Evolutionary conservation across 2,888 invertebrate genomes (phyloP), one percentile per base, ranked within the genome.

Genomic region (Drosophila anomalata): DNA sequence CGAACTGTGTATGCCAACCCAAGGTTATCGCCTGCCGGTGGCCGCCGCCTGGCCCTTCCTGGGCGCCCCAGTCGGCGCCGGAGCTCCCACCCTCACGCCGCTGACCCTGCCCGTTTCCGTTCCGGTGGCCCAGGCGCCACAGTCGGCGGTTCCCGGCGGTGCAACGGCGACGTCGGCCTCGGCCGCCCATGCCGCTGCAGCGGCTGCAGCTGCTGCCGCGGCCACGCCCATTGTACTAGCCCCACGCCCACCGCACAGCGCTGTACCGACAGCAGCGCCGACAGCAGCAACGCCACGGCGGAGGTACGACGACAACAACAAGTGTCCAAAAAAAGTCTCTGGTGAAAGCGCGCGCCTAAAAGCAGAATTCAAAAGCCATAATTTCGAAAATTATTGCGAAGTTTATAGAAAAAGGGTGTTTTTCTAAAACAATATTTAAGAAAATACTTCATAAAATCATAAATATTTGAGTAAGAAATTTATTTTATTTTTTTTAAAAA

Each of bases 21-120:
- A 90, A 95, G 95, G 95, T 93, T 95, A 95, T 93, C 95, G 95
- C 92, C 94, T 95, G 93, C 95, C 95, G 91, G 94, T 95, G 93
- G 94, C 95, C 93, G 92, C 95, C 93, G 92, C 95, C 92, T 95
- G 95, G 95, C 95, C 95, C 92, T 95, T 95, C 94, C 93, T 95
- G 92, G 93, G 93, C 61, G 86, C 90, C 61, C 89, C 90, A 22
- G 90, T 93, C 73, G 92, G 93, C 84, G 92, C 93, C 84, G 91
- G 93, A 87, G 92, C 92, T 50, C 73, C 86, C 87, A 91, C 81
- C 59, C 55, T 93, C 84, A 94, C 94, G 83, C 93, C 94, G 77
- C 93, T 94, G 82, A 94, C 87, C 92, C 46, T 88, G 66, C 71
- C 73, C 56, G 63, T 89, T 74, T 72, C 87, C 85, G 91, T 92